Conservation (phyloP, 1,140 invertebrate species). For the Drosophila ercepeae region DNA sequence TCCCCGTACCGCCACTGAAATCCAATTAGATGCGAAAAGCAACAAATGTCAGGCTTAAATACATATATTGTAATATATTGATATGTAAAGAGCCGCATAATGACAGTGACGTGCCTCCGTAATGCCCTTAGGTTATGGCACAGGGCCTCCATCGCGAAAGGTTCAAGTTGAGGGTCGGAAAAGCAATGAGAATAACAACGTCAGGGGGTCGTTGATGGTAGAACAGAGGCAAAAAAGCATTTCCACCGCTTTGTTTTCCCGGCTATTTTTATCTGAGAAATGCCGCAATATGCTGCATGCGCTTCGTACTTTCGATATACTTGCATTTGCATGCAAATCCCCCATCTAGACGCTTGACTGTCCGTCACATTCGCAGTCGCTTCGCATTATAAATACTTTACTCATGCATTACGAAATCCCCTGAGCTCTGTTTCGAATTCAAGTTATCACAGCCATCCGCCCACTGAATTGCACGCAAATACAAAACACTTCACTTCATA, state of each 20-base stretch:
- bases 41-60: constrained; percentile 34
- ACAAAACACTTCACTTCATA: background rate
- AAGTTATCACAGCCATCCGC: constrained; percentile 8
- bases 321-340: constrained; percentile 15
- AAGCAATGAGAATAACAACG: background rate
- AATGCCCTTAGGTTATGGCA: constrained; percentile 33
- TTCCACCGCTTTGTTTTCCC: constrained; percentile 17
- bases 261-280: constrained; percentile 44
- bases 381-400: background rate
- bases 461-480: constrained; percentile 1
- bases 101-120: constrained; percentile 36
- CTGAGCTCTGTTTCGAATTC: constrained; percentile 4
- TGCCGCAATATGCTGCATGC: constrained; percentile 47
- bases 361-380: background rate
- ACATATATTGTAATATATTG: background rate
- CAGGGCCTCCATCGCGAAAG: constrained; percentile 16
- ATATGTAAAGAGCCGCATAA: constrained; percentile 35
- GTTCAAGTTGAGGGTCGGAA: constrained; percentile 72
- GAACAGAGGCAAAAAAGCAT: constrained; percentile 11
- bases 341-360: constrained; percentile 2
- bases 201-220: constrained; percentile 28
- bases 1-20: constrained; percentile 17
- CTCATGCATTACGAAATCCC: constrained; percentile 9
- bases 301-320: constrained; percentile 16
- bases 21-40: constrained; percentile 55